A percentile compares a stretch with the other conserved stretches of the same genome.
These are phyloP conservation scores for Trissoscelio sp. DNA, from an alignment of 2,888 invertebrate species.

Conservation along the genomic window DNA sequence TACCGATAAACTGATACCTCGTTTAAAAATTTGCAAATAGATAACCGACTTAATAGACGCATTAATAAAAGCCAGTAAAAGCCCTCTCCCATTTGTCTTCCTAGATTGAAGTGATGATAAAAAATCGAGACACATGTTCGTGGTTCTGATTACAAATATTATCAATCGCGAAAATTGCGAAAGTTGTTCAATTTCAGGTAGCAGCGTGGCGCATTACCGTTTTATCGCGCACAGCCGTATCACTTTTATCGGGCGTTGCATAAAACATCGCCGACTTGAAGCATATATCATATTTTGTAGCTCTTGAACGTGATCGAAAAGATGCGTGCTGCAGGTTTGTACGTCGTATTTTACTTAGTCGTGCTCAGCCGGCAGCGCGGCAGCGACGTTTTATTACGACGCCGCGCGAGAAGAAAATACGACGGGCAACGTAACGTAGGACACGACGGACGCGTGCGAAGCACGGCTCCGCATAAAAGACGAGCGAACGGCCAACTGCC, in stretches of 20 bases:
- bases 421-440: constrained; percentile 26
- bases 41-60: too few species aligned
- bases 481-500: constrained; percentile 45
- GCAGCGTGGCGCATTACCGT: not conserved
- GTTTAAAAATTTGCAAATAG: too few species aligned
- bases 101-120: too few species aligned
- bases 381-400: constrained; percentile 38
- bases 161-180: constrained; percentile 23
- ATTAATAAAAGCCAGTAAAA: too few species aligned
- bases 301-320: constrained; percentile 52
- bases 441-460: constrained; percentile 47
- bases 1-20: too few species aligned
- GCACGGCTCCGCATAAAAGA: constrained; percentile 45
- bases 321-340: constrained; percentile 46
- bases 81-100: too few species aligned
- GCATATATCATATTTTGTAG: constrained; percentile 48
- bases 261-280: constrained; percentile 33
- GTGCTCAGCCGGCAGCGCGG: not conserved
- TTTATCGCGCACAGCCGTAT: constrained; percentile 39
- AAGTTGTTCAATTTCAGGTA: constrained; percentile 29
- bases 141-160: constrained; percentile 30
- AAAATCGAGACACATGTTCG: constrained; percentile 9
- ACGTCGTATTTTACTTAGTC: constrained; percentile 43
- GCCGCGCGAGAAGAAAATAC: constrained; percentile 44
- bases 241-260: constrained; percentile 52